phyloP scores from a whole-genome alignment of 2,113 vertebrate species.

The Isurus oxyrinchus region DNA sequence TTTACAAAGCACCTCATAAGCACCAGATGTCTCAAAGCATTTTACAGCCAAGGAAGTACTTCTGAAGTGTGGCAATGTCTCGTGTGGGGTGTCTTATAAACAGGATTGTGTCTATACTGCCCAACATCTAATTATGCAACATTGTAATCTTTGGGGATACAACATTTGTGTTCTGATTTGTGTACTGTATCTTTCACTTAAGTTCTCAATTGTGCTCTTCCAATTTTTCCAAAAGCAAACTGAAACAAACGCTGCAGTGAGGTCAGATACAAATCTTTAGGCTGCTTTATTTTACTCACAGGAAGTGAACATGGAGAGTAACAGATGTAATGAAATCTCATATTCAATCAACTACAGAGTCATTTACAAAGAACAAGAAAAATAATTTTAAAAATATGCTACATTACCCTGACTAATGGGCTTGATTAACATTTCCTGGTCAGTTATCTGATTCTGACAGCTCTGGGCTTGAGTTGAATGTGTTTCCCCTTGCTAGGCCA shows the following conservation, averaged over 20 bases:
- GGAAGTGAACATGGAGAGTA: not conserved
- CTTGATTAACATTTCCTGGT: slow-evolving; percentile 6
- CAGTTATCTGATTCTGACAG: slow-evolving; percentile 3
- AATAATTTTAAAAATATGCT: not conserved
- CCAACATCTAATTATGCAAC: not conserved
- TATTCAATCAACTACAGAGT: slow-evolving; percentile 3
- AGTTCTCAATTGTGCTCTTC: not conserved
- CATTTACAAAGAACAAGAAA: not conserved
- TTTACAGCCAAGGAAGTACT: not conserved
- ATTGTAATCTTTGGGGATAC: not conserved
- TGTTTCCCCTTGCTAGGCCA: not conserved
- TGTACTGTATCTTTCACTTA: not conserved
- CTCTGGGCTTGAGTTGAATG: not conserved
- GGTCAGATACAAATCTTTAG: not conserved
- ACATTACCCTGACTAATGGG: not conserved
- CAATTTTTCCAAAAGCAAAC: not conserved
- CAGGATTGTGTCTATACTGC: not conserved
- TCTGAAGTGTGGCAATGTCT: not conserved
- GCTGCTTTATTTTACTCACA: not conserved
- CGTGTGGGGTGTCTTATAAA: not conserved
- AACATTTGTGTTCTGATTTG: not conserved
- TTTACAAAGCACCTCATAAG: not conserved
- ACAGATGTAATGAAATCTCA: slow-evolving; percentile 11
- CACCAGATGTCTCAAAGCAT: not conserved
- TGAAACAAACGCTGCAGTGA: not conserved